Evolutionary conservation across 2,113 vertebrate genomes (phyloP).

Genomic region (Phalacrocorax carbo): DNA sequence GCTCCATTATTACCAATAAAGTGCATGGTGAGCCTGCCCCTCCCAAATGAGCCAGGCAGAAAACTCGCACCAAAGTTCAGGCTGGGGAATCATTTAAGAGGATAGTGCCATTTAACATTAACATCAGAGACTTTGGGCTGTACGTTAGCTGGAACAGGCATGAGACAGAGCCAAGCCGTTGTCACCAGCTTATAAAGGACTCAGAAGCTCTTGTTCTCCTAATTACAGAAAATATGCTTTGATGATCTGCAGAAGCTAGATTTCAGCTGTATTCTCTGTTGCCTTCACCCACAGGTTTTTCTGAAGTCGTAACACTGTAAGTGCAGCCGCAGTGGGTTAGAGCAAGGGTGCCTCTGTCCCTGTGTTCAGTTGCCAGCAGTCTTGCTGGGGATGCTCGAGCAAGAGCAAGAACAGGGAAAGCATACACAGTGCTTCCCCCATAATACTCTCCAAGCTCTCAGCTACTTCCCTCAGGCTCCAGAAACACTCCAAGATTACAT

Average conservation of each 20-base stretch:
- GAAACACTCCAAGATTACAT: background rate
- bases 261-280: background rate
- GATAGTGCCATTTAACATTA: background rate
- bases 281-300: background rate
- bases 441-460: background rate
- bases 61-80: conserved; percentile 64
- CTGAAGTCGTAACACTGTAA: background rate
- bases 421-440: background rate
- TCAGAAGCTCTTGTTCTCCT: background rate
- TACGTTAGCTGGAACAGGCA: background rate
- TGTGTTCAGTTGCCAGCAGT: background rate
- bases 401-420: background rate
- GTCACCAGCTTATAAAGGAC: background rate
- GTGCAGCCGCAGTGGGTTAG: background rate
- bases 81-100: background rate
- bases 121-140: background rate
- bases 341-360: background rate
- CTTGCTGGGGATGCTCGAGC: rapidly evolving
- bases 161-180: background rate
- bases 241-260: background rate
- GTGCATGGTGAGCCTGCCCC: conserved; percentile 28
- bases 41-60: conserved; percentile 37
- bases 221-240: background rate
- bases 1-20: conserved; percentile 50
- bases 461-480: background rate